Conservation (phyloP, 2,888 invertebrate genomes). For the Aleiodes leptofemur region DNA sequence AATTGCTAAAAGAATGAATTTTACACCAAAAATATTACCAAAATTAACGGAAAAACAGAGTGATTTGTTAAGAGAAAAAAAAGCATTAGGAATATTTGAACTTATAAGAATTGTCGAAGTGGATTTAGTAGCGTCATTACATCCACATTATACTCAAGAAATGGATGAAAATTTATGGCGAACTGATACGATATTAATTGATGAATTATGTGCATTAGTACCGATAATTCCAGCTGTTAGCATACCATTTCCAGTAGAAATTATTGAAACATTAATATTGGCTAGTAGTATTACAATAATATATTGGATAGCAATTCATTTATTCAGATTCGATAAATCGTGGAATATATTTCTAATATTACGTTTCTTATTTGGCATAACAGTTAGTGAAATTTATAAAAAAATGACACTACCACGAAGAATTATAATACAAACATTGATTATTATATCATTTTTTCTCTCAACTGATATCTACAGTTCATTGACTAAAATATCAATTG, state of each 20-base stretch:
- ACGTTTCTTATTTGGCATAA: conserved; percentile 47
- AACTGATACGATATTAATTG: conserved; percentile 30
- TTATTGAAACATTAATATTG: conserved; percentile 23
- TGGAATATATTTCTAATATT: conserved; percentile 47
- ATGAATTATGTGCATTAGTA: conserved; percentile 51
- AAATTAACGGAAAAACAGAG: background rate
- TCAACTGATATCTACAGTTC: conserved; percentile 49
- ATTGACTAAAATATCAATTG: conserved; percentile 46
- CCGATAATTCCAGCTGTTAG: conserved; percentile 38
- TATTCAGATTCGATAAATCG: conserved; percentile 38
- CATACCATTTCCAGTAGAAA: conserved; percentile 20
- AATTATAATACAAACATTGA: conserved; percentile 44
- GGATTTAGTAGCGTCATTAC: conserved; percentile 45
- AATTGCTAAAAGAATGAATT: conserved; percentile 51
- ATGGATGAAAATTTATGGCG: conserved; percentile 27
- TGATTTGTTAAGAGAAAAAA: background rate
- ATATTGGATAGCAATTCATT: conserved; percentile 22
- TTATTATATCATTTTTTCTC: conserved; percentile 49
- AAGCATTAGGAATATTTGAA: background rate
- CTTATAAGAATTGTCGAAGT: conserved; percentile 35
- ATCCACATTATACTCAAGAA: conserved; percentile 34
- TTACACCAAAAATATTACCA: conserved; percentile 45
- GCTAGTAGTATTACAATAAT: conserved; percentile 33
- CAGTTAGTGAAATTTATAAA: conserved; percentile 21
- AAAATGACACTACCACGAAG: conserved; percentile 40